Base-by-base conservation (phyloP, 2,888 invertebrate genomes). In the Morinoia aosen region DNA sequence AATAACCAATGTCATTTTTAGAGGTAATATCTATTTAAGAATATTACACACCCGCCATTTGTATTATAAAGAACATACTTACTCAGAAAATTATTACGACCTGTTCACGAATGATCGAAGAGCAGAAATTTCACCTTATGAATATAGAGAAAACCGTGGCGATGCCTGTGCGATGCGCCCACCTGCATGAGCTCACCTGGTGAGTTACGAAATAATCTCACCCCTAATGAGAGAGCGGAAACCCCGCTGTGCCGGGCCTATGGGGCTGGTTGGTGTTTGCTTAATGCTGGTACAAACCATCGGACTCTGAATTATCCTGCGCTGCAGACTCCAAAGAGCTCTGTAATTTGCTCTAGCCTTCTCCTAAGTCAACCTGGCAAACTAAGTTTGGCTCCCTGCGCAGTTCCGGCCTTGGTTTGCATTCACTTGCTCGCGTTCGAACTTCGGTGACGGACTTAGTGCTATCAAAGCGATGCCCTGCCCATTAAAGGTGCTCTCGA, bases 321-420 rank as follows among this genome's bases (percentile, higher is more conserved):
- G 8, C 90, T 39, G 40, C 39, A 90, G 90, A 40, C 90, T 40
- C 90, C 48, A 90, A 40, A 90, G 90, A 39, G 39, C 90, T 90
- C 90, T 40, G 90, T 90, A 90, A 90, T 90, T 90, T 48, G 90
- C 40, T 90, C 90, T 39, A 40, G 90, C 90, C 40, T 48, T 90
- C 48, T 90, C 90, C 90, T 90, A 90, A 90, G 90, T 48, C 40
- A 90, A 90, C 40, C 48, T 40, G 48, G 90, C 90, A 90, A 90
- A 90, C 90, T 90, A 40, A 90, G 40, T 90, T 90, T 48, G 12
- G 90, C 90, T 48, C 90, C 19, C 48, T 16, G 40, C 48, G 14
- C 90, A 48, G 48, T 90, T 90, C 90, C 90, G 39, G 90, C 14
- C 90, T 90, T 76, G 40, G 90, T 48, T 90, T 90, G 90, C 48